Percentiles rank a stretch among this genome's conserved stretches.
Conservation (phyloP, 2,888 invertebrate genomes). For the Drosophila eohydei region DNA sequence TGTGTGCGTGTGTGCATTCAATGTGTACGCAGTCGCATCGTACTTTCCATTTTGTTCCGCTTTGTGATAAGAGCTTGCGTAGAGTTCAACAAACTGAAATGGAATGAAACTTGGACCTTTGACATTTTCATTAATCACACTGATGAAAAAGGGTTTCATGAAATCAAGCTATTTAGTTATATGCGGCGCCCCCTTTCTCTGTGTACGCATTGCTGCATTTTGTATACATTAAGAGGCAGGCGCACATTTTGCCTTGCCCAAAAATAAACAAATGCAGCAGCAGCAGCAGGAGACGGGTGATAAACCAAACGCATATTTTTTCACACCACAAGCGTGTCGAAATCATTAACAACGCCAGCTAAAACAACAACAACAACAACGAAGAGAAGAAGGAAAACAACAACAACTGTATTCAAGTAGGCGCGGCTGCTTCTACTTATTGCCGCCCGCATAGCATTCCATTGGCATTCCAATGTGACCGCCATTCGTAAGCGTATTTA, state of each 20-base stretch:
- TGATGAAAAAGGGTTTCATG: conserved; percentile 19
- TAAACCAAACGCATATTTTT: conserved; percentile 77
- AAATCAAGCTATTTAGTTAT: conserved; percentile 27
- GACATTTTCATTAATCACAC: conserved; percentile 78
- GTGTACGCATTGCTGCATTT: conserved; percentile 65
- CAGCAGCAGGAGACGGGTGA: conserved; percentile 45
- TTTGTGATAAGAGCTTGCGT: conserved; percentile 58
- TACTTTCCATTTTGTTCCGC: conserved; percentile 73
- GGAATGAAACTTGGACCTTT: conserved; percentile 59
- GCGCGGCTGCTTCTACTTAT: conserved; percentile 46
- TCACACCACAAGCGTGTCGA: conserved; percentile 71
- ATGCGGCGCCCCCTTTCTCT: conserved; percentile 7
- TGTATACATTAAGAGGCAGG: conserved; percentile 65
- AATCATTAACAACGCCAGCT: conserved; percentile 67
- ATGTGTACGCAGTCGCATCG: conserved; percentile 36
- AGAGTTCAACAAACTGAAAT: conserved; percentile 74
- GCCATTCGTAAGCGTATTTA: conserved; percentile 43
- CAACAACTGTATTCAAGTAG: conserved; percentile 25
- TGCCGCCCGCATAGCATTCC: conserved; percentile 67
- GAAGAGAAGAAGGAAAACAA: not conserved
- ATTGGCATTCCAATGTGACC: conserved; percentile 72
- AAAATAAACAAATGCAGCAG: conserved; percentile 66
- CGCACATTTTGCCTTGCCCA: conserved; percentile 57
- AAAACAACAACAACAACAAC: conserved; percentile 28
- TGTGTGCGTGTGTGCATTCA: conserved; percentile 6